Conservation (phyloP, 2,113 vertebrate species). For the Oreochromis tanganicae region DNA sequence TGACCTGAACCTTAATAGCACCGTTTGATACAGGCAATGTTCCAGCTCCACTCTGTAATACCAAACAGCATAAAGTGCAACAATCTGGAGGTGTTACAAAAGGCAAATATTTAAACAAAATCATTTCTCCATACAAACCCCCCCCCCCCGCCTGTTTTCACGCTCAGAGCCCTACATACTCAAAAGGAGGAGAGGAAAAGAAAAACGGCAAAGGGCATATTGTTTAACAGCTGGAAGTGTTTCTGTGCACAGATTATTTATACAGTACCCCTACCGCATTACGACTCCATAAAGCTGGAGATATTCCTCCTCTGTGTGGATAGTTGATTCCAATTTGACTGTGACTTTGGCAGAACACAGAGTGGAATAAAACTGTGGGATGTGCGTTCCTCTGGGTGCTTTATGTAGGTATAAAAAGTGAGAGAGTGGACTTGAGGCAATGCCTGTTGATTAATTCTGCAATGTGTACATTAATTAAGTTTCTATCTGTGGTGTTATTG, state of each 20-base stretch:
- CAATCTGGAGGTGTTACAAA: slow-evolving; percentile 48
- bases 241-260: slow-evolving; percentile 64
- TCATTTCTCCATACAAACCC: neutral
- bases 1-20: slow-evolving; percentile 25
- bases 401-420: neutral
- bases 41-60: slow-evolving; percentile 34
- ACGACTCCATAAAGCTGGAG: slow-evolving; percentile 56
- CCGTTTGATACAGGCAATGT: slow-evolving; percentile 6
- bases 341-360: slow-evolving; percentile 45
- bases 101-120: slow-evolving; percentile 33
- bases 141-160: neutral
- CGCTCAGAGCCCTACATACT: slow-evolving; percentile 2
- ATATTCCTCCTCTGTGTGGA: slow-evolving; percentile 52
- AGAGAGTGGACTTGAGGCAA: neutral
- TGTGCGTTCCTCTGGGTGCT: neutral
- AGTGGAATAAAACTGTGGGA: slow-evolving; percentile 41
- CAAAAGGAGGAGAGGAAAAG: neutral
- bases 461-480: neutral
- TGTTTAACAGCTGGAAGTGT: slow-evolving; percentile 70
- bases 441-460: neutral
- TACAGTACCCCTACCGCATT: slow-evolving; percentile 51
- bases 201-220: slow-evolving; percentile 33
- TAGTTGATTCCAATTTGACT: slow-evolving; percentile 55
- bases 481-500: neutral
- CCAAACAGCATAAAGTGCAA: slow-evolving; percentile 41